Percentiles rank a stretch among this genome's conserved stretches.
Evolutionary conservation across 2,888 invertebrate species (phyloP).

Genomic region (Ramazzottius varieornatus): DNA sequence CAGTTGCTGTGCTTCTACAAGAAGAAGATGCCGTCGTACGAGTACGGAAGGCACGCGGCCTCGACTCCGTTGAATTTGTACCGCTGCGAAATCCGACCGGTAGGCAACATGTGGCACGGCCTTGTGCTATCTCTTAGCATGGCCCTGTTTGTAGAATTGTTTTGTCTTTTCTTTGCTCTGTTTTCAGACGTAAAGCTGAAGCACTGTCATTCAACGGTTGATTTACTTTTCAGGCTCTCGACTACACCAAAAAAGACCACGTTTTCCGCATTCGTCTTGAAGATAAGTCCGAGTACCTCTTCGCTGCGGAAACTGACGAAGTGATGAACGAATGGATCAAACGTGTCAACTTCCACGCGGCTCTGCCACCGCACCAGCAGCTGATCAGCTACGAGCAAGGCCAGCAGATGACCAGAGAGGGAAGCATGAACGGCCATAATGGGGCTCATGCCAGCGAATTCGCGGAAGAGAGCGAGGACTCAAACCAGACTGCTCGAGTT

Average conservation of each 20-base stretch:
- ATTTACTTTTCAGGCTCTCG: conserved; percentile 57
- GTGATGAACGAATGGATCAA: conserved; percentile 68
- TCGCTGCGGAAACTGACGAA: conserved; percentile 43
- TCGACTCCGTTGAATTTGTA: conserved; percentile 50
- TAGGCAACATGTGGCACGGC: not conserved
- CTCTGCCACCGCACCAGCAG: conserved; percentile 61
- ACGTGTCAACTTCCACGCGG: conserved; percentile 74
- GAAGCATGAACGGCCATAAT: too few species aligned
- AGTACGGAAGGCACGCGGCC: conserved; percentile 61
- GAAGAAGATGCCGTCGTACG: conserved; percentile 63
- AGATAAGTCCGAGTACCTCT: conserved; percentile 77
- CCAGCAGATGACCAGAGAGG: too few species aligned
- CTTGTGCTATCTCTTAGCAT: too few species aligned
- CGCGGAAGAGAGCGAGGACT: not conserved
- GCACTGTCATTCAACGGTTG: too few species aligned
- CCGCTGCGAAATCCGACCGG: conserved; percentile 16
- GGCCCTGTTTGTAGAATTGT: too few species aligned
- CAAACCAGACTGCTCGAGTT: not conserved
- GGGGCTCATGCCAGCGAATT: not conserved
- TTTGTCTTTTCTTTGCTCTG: too few species aligned
- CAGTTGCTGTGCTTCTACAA: conserved; percentile 92
- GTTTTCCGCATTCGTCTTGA: conserved; percentile 46
- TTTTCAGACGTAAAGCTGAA: too few species aligned
- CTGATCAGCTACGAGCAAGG: conserved; percentile 43
- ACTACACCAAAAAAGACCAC: conserved; percentile 80